These are phyloP conservation scores for Procambarus clarkii DNA, from an alignment of 1,140 invertebrate genomes.

Conservation along the genomic window DNA sequence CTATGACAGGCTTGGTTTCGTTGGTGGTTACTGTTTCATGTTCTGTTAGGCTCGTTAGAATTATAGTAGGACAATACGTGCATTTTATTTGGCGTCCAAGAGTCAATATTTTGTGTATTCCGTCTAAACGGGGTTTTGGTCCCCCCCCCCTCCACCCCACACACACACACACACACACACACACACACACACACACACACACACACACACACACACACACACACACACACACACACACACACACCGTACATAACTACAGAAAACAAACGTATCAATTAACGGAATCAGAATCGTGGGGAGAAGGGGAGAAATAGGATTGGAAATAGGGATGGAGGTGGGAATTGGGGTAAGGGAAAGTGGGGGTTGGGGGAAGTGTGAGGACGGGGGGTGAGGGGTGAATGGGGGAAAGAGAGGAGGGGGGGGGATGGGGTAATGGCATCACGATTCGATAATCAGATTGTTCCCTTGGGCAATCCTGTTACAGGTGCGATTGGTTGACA, in stretches of 20 bases:
- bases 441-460: slow-evolving; percentile 45
- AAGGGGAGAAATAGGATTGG: neutral
- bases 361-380: neutral
- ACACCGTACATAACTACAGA: neutral
- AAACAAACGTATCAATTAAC: neutral
- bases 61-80: too few relatives aligned
- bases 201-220: neutral
- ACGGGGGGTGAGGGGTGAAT: neutral
- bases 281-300: neutral
- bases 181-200: neutral
- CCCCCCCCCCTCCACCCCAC: too few relatives aligned
- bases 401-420: neutral
- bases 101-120: too few relatives aligned
- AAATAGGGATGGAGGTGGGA: too few relatives aligned
- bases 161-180: too few relatives aligned
- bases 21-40: too few relatives aligned
- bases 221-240: neutral
- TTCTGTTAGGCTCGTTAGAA: too few relatives aligned
- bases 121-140: too few relatives aligned
- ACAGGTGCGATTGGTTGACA: slow-evolving; percentile 26
- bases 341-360: neutral
- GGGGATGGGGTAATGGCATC: slow-evolving; percentile 29
- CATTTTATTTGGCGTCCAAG: too few relatives aligned
- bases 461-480: slow-evolving; percentile 28
- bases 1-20: too few relatives aligned